A percentile compares a stretch with the other conserved stretches of the same genome.
These are phyloP conservation scores for Acleris emargana DNA, from an alignment of 2,888 invertebrate genomes.

Conservation along the genomic window DNA sequence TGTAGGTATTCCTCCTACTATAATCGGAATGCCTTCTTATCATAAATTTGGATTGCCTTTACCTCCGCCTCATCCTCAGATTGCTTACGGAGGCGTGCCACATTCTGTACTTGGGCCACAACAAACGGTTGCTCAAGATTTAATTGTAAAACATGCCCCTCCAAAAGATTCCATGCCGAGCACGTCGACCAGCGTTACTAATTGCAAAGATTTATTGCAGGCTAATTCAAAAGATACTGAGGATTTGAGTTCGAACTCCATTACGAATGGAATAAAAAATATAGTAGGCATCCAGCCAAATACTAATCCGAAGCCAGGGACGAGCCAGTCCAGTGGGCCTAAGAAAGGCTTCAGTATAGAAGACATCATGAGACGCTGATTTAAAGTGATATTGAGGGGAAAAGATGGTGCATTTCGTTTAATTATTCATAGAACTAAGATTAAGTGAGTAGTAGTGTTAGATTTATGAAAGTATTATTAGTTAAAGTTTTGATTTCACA, in stretches of 20 bases:
- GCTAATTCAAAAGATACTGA: conserved; percentile 56
- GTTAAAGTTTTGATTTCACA: conserved; percentile 60
- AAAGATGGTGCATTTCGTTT: conserved; percentile 40
- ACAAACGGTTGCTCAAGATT: conserved; percentile 80
- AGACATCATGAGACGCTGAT: conserved; percentile 94
- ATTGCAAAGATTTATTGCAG: conserved; percentile 60
- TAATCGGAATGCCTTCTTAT: conserved; percentile 75
- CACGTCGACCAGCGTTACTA: conserved; percentile 70
- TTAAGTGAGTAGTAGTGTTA: conserved; percentile 51
- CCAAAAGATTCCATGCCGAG: conserved; percentile 72
- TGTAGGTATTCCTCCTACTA: conserved; percentile 68
- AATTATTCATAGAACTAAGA: conserved; percentile 42
- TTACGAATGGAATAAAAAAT: conserved; percentile 78
- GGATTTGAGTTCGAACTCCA: conserved; percentile 64
- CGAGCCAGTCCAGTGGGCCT: conserved; percentile 85
- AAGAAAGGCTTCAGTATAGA: conserved; percentile 95
- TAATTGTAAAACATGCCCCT: conserved; percentile 80
- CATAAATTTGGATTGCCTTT: conserved; percentile 78
- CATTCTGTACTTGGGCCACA: conserved; percentile 74
- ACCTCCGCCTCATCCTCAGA: conserved; percentile 76
- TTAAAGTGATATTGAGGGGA: conserved; percentile 31
- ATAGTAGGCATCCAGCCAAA: conserved; percentile 79
- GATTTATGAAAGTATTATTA: conserved; percentile 75
- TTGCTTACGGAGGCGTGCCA: conserved; percentile 67
- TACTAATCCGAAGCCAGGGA: conserved; percentile 77